Evolutionary conservation across 1,140 invertebrate genomes (phyloP), one percentile per base, ranked within the genome.

Genomic region (Physella acuta): DNA sequence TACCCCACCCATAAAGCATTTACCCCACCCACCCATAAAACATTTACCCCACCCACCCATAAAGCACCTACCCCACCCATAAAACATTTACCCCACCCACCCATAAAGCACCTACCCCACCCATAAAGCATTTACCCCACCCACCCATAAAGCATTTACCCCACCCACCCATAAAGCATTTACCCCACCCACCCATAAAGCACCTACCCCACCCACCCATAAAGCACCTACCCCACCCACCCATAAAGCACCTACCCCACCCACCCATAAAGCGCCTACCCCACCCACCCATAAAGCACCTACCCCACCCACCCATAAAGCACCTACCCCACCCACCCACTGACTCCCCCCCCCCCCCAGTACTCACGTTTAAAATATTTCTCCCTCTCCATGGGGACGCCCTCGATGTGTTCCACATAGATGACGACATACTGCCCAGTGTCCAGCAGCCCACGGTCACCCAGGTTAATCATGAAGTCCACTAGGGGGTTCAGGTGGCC

Each of bases 371-470:
- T 94, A 82, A 97, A 90, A 87, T 96, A 97, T 83, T 92, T 91
- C 70, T 90, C 85, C 14, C 92, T 90, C 76, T 90, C 90, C 11
- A 68, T 69, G 76, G 90, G 90, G 16, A 74, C 68, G 49, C 87
- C 83, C 14, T 90, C 89, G 83, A 93, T 0, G 91, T 91, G 87
- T 93, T 98, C 94, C 8, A 97, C 91, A 82, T 93, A 94, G 79
- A 98, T 95, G 52, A 98, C 92, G 87, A 97, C 92, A 81, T 98
- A 98, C 81, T 97, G 92, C 16, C 95, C 94, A 67, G 94, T 91
- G 26, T 92, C 90, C 78, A 98, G 92, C 59, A 98, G 79, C 65
- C 93, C 90, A 61, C 91, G 87, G 63, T 90, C 90, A 80, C 96
- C 91, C 92, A 98, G 93, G 11, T 91, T 91, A 49, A 88, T 89